Evolutionary conservation across 2,797 vertebrate species (phyloP).

Genomic region (Cygnus olor): DNA sequence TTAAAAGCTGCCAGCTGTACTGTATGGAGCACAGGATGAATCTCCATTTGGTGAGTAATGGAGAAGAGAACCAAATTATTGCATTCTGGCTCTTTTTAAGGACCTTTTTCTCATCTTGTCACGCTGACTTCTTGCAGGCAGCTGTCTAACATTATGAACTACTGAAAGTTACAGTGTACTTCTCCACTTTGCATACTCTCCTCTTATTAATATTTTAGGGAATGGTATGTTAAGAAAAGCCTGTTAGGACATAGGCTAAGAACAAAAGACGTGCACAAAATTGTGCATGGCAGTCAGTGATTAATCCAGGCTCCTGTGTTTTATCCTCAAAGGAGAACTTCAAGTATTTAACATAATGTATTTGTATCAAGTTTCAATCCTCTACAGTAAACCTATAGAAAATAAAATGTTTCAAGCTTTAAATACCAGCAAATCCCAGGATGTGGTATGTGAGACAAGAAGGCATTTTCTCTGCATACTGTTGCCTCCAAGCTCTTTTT

Average conservation of each 20-base stretch:
- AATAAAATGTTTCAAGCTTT: neutral
- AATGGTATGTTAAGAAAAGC: neutral
- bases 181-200: neutral
- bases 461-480: neutral
- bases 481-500: neutral
- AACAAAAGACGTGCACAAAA: neutral
- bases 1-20: neutral
- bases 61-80: neutral
- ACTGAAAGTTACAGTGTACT: neutral
- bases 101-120: neutral
- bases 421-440: neutral
- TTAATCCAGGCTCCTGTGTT: neutral
- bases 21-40: neutral
- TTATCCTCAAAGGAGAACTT: neutral
- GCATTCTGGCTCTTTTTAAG: neutral
- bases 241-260: neutral
- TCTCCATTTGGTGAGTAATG: neutral
- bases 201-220: neutral
- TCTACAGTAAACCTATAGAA: neutral
- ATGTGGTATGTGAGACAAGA: neutral
- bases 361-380: neutral
- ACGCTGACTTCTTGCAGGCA: neutral
- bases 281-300: neutral
- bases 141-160: neutral
- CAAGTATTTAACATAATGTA: neutral